Evolutionary conservation across 2,888 invertebrate species (phyloP).

Genomic region (Parelbella ahira): DNA sequence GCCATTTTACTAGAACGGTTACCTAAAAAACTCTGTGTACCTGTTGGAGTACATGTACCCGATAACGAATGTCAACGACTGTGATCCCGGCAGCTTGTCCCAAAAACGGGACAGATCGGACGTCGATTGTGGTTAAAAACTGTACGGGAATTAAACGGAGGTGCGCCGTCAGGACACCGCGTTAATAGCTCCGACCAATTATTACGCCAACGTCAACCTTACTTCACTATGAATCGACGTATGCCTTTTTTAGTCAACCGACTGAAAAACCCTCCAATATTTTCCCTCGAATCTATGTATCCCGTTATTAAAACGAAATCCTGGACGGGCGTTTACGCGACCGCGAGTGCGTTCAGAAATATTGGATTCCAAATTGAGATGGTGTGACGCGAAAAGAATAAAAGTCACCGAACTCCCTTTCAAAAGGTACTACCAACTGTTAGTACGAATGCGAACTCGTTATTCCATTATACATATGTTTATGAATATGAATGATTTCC

Average conservation of each 20-base stretch:
- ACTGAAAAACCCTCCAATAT: conserved; percentile 38
- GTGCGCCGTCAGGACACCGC: conserved; percentile 30
- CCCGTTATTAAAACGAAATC: conserved; percentile 45
- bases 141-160: conserved; percentile 35
- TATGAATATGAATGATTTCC: too few species aligned
- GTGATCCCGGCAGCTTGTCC: conserved; percentile 11
- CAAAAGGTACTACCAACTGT: conserved; percentile 25
- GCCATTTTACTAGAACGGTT: conserved; percentile 20
- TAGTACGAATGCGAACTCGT: conserved; percentile 20
- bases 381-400: conserved; percentile 22
- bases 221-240: conserved; percentile 32
- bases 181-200: conserved; percentile 43
- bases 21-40: conserved; percentile 10
- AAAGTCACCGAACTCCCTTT: conserved; percentile 21
- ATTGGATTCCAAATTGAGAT: conserved; percentile 37
- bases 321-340: conserved; percentile 32
- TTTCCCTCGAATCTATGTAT: conserved; percentile 39
- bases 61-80: conserved; percentile 13
- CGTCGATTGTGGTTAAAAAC: conserved; percentile 36
- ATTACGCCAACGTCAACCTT: conserved; percentile 37
- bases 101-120: conserved; percentile 24
- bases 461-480: too few species aligned
- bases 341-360: conserved; percentile 35
- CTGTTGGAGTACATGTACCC: conserved; percentile 20
- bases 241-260: conserved; percentile 33